Base-by-base conservation (phyloP, 2,113 vertebrate genomes). In the Microcebus lehilahytsara region DNA sequence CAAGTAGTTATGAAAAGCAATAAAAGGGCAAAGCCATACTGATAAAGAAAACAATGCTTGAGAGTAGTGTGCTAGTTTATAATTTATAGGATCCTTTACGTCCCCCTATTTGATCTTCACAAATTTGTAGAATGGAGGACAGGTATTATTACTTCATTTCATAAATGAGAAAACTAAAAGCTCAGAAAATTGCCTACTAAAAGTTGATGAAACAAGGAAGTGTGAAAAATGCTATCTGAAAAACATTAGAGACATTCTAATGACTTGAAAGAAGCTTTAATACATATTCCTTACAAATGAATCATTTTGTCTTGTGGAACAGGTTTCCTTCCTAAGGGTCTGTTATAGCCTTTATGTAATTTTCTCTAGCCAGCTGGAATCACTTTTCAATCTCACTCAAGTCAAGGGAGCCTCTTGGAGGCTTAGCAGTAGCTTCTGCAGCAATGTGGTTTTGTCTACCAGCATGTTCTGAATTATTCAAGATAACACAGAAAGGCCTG, bases 391-490 rank as follows among this genome's bases (percentile, higher is more conserved):
- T 92, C 30, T 74, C 69, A 13, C 77, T 40, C 30, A 56, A 88
- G 20, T 3, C 20, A 83, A 88, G 51, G 23, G 20, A 92, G 60
- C 25, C 13, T 89, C 64, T 19, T 7, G 17, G 60, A 62, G 86
- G 49, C 30, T 56, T 9, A 9, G 74, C 77, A 6, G 62, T 42
- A 67, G 58, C 92, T 80, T 85, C 91, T 46, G 11, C 6, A 66
- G 72, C 64, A 32, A 7, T 6, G 27, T 30, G 91, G 89, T 69
- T 96, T 78, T 67, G 30, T 13, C 40, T 16, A 95, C 32, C 81
- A 86, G 79, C 13, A 16, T 2, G 9, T 58, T 89, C 93, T 97
- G 91, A 96, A 87, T 97, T 93, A 97, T 95, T 96, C 92, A 95
- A 27, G 30, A 86, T 27, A 84, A 94, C 83, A 74, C 67, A 83